Evolutionary conservation across 2,113 vertebrate genomes (phyloP).

Genomic region (Lasiurus borealis): DNA sequence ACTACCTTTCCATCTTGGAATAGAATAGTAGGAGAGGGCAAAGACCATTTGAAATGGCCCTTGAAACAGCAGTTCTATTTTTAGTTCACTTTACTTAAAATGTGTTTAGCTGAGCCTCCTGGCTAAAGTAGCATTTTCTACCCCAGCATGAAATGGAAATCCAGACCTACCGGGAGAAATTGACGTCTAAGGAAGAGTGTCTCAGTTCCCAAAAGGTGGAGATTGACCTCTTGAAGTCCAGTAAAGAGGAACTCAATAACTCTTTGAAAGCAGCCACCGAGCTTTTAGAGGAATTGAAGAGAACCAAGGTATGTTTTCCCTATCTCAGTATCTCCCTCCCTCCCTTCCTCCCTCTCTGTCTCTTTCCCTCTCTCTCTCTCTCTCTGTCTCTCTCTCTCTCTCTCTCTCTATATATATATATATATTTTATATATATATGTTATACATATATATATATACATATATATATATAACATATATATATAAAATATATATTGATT

Average conservation of each 20-base stretch:
- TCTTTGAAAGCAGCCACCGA: slow-evolving; percentile 79
- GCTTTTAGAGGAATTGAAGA: slow-evolving; percentile 77
- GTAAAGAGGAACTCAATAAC: slow-evolving; percentile 81
- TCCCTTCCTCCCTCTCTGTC: too few species aligned
- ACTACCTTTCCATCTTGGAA: background rate
- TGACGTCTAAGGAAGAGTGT: slow-evolving; percentile 77
- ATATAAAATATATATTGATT: too few species aligned
- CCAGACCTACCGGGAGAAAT: slow-evolving; percentile 78
- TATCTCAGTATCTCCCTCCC: too few species aligned
- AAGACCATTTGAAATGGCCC: background rate
- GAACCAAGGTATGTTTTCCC: slow-evolving; percentile 77
- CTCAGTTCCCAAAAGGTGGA: slow-evolving; percentile 82
- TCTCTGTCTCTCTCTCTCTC: too few species aligned
- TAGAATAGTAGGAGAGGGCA: background rate
- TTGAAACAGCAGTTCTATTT: background rate
- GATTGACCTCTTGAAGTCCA: slow-evolving; percentile 83
- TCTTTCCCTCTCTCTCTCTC: too few species aligned
- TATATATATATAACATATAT: too few species aligned
- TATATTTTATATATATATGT: too few species aligned
- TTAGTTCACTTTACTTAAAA: background rate
- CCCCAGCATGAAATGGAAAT: slow-evolving; percentile 83
- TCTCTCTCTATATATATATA: too few species aligned
- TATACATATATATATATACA: too few species aligned
- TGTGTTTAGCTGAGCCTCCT: background rate
- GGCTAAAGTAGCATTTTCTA: slow-evolving; percentile 42